Base-by-base conservation (phyloP, 2,113 vertebrate genomes). In the Amphiprion percula region DNA sequence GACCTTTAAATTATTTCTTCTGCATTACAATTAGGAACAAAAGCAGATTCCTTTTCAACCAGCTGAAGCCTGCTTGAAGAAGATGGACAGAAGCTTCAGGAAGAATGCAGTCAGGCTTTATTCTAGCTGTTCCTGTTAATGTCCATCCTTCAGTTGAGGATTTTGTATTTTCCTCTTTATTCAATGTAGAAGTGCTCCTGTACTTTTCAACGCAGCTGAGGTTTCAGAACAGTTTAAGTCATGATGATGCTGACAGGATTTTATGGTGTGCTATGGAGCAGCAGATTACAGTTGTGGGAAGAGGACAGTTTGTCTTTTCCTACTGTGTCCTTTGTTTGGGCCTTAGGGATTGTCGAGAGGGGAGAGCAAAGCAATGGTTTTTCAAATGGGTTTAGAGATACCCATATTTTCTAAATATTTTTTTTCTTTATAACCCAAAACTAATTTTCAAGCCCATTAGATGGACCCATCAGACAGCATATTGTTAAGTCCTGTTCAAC, bases 281-380 rank as follows among this genome's bases (percentile, higher is more conserved):
- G 68, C 63, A 83, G 76, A 83, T 88, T 86, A 80, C 68, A 80
- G 64, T 55, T 53, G 44, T 47, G 28, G 59, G 23, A 68, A 67
- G 64, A 80, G 76, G 59, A 64, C 76, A 61, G 76, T 83, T 77
- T 74, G 63, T 87, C 63, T 83, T 59, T 30, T 68, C 66, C 72
- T 46, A 68, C 59, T 75, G 56, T 44, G 64, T 77, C 50, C 53
- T 80, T 81, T 78, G 74, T 89, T 79, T 79, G 63, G 59, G 69
- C 64, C 74, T 64, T 19, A 59, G 71, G 71, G 82, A 63, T n/a
- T 47, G 44, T 33, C 9, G 44, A 30, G n/a, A 67, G n/a, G 56
- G 62, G 28, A 47, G 10, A 72, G 14, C 26, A 55, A 26, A 15
- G 49, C 54, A 72, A 12, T 28, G n/a, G 17, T 63, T 56, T 67